Conservation (phyloP, 2,113 vertebrate species). For the Octodon degus region DNA sequence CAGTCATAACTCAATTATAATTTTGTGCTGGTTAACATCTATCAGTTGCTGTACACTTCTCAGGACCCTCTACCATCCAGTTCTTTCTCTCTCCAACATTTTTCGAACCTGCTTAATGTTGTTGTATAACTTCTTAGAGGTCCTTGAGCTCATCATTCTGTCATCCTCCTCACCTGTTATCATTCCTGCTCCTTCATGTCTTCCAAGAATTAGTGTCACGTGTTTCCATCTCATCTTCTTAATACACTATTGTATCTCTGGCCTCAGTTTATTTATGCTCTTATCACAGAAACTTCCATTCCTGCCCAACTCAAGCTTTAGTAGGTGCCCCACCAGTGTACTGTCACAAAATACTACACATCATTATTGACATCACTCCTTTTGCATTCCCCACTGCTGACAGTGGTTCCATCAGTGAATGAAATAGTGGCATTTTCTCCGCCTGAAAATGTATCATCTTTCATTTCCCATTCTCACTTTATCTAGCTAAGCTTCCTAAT, state of each 20-base stretch:
- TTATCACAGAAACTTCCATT: not conserved
- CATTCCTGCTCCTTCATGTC: not conserved
- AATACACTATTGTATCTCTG: not conserved
- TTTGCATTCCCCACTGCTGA: not conserved
- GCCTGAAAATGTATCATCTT: not conserved
- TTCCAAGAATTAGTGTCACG: not conserved
- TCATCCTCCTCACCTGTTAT: rapidly evolving
- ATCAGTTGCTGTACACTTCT: not conserved
- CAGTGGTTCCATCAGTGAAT: not conserved
- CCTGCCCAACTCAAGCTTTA: not conserved
- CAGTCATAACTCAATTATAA: not conserved
- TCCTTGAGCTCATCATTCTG: not conserved
- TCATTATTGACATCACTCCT: not conserved
- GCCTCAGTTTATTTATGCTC: not conserved
- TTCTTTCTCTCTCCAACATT: not conserved
- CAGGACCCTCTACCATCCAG: not conserved
- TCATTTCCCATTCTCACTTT: not conserved
- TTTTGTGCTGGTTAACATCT: not conserved
- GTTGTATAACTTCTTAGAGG: not conserved
- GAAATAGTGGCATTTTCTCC: not conserved
- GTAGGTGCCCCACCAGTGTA: not conserved
- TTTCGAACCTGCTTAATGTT: not conserved
- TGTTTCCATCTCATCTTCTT: not conserved
- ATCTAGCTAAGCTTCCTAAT: not conserved
- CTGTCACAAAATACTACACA: not conserved